Base-by-base conservation (phyloP, 2,888 invertebrate species). In the Diaphora mendica region DNA sequence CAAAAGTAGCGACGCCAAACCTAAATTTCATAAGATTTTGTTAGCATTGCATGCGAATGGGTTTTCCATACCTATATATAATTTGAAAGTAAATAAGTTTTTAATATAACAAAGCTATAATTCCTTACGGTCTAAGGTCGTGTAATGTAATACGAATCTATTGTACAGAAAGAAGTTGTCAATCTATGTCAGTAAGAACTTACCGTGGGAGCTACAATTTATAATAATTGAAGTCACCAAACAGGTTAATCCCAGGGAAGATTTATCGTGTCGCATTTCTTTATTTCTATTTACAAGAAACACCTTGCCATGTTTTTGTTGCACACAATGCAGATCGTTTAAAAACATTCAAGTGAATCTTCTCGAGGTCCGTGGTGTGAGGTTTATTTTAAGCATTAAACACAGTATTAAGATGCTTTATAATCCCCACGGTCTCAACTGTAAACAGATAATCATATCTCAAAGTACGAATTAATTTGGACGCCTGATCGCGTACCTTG, bases 401-500 rank as follows among this genome's bases (percentile, higher is more conserved):
- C 5, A 17, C 23, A 13, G 42, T 23, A 17, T 17, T 48, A 13
- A 33, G 33, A 48, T 30, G 74, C 51, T 79, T 78, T 77, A 76
- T 76, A 79, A 79, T 85, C 81, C 77, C 79, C 66, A 70, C 71
- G 75, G 78, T 73, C 73, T 78, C 74, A 79, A 78, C 74, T 70
- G 79, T 83, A 81, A 81, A 82, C 72, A 84, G 85, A 85, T 87
- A 86, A 88, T 88, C 86, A 86, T 87, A 85, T 87, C 86, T 87
- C 83, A 85, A 86, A 85, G 86, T 88, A 85, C 77, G 86, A 91
- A 89, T 91, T 89, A 91, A 90, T 89, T 88, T 86, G 84, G 86
- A 82, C 87, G 86, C 83, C 82, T 74, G 84, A 88, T 90, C 88
- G 90, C 87, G 88, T 87, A 88, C 87, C 88, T 88, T 83, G 83